phyloP scores from a whole-genome alignment of 2,113 vertebrate genomes.

The Hydropotes inermis region DNA sequence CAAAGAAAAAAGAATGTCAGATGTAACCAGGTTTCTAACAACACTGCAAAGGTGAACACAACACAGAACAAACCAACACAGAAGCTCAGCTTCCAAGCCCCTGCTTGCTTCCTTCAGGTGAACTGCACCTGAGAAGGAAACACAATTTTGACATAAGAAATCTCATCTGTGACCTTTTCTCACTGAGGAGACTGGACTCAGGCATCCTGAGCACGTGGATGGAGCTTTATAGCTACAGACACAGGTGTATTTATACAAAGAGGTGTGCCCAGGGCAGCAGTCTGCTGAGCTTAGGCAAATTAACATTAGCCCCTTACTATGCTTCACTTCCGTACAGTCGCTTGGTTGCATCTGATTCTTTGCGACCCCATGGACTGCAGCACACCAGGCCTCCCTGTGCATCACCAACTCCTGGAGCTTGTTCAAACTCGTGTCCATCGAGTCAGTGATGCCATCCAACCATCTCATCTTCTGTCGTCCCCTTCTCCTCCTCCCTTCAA shows the following conservation, averaged over 20 bases:
- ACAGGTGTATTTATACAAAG: fast-evolving
- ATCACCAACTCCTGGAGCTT: not conserved
- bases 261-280: fast-evolving
- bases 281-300: fast-evolving
- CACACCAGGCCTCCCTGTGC: not conserved
- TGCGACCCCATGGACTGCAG: not conserved
- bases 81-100: fast-evolving
- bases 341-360: not conserved
- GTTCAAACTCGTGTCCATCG: not conserved
- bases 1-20: too few species aligned
- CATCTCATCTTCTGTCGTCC: not conserved
- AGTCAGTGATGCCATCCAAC: not conserved
- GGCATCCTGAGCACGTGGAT: fast-evolving
- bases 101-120: not conserved
- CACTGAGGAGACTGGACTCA: fast-evolving
- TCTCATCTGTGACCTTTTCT: fast-evolving
- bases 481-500: not conserved
- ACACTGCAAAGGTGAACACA: not conserved
- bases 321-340: not conserved
- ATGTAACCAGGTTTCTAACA: not conserved
- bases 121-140: fast-evolving
- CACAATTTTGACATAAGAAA: fast-evolving
- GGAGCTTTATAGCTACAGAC: too few species aligned
- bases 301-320: fast-evolving
- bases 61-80: fast-evolving